A percentile compares a stretch with the other conserved stretches of the same genome.
Conservation (phyloP, 2,113 vertebrate genomes). For the Heterocephalus glaber region DNA sequence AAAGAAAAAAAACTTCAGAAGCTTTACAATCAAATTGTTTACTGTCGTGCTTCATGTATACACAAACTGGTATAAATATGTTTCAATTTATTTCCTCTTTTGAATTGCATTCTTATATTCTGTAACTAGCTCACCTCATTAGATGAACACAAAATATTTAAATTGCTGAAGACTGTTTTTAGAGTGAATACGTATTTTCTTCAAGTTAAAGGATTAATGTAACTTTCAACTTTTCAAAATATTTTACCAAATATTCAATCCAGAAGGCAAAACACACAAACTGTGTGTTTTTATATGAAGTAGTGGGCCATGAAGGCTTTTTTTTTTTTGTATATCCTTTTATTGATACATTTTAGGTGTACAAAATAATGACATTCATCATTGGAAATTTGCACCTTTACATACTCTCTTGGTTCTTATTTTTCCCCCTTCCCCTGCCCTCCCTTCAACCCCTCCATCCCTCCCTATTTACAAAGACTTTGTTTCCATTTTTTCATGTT, state of each 20-base stretch:
- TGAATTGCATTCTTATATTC: background rate
- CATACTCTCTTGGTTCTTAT: no score
- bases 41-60: background rate
- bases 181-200: background rate
- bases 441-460: no score
- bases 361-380: no score
- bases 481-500: no score
- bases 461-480: no score
- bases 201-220: slow-evolving; percentile 32
- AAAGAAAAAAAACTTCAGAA: background rate
- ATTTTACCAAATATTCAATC: slow-evolving; percentile 26
- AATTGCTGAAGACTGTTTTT: background rate
- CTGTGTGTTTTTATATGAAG: background rate
- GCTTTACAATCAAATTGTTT: background rate
- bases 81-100: background rate
- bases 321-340: no score
- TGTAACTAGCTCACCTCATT: background rate
- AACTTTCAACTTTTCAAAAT: slow-evolving; percentile 28
- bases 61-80: background rate
- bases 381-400: no score
- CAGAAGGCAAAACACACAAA: background rate
- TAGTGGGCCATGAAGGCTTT: background rate
- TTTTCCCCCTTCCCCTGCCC: no score
- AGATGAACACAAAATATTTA: slow-evolving; percentile 12
- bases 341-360: no score